phyloP scores from a whole-genome alignment of 2,113 vertebrate species.

The Marmota flaviventris region DNA sequence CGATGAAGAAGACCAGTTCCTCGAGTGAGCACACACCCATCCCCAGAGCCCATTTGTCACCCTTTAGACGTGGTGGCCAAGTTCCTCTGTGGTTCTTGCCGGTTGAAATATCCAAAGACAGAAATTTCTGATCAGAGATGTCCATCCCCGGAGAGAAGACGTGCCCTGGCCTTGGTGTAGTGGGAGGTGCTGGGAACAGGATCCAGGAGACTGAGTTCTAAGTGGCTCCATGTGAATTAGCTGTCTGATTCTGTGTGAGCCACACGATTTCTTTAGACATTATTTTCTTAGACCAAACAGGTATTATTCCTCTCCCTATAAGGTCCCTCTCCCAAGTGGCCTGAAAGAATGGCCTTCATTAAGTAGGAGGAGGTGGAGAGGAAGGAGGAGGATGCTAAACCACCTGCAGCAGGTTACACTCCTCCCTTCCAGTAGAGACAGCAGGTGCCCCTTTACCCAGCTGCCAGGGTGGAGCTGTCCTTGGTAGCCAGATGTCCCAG shows the following conservation, averaged over 20 bases:
- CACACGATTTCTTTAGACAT: neutral
- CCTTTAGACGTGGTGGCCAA: neutral
- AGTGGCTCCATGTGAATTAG: neutral
- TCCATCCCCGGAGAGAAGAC: neutral
- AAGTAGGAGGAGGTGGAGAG: neutral
- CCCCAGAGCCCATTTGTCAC: neutral
- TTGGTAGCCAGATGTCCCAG: neutral
- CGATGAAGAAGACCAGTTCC: neutral
- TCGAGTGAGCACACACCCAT: neutral
- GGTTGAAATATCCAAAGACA: neutral
- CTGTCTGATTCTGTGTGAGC: neutral
- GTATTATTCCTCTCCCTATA: neutral
- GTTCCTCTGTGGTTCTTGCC: neutral
- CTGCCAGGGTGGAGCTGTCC: neutral
- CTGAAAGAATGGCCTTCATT: neutral
- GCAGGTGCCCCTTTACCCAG: rapidly evolving
- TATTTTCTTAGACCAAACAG: conserved; percentile 4
- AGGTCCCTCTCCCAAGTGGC: neutral
- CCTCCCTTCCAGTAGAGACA: rapidly evolving
- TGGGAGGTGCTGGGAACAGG: neutral
- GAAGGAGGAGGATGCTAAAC: rapidly evolving
- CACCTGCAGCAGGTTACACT: rapidly evolving
- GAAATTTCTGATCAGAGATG: neutral
- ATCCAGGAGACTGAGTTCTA: neutral
- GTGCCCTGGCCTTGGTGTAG: rapidly evolving